A percentile compares a stretch with the other conserved stretches of the same genome.
These are phyloP conservation scores for Gallinago stenura DNA, from an alignment of 2,797 vertebrate species.

Conservation along the genomic window DNA sequence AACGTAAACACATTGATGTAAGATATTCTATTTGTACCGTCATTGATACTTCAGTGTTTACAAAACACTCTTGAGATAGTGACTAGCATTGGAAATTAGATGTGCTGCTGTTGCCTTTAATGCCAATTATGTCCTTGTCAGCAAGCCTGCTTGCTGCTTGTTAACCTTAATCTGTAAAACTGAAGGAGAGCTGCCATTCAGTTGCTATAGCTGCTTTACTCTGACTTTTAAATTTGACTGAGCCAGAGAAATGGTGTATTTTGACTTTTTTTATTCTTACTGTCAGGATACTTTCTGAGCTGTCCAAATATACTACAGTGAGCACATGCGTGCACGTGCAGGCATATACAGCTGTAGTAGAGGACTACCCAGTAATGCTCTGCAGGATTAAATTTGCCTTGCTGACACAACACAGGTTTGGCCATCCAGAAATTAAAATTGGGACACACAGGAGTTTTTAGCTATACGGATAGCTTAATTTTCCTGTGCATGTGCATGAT, in stretches of 20 bases:
- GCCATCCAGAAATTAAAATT: slow-evolving; percentile 18
- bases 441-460: neutral
- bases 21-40: neutral
- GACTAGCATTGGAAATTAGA: neutral
- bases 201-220: neutral
- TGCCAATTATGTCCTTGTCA: neutral
- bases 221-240: neutral
- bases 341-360: neutral
- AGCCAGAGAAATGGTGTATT: neutral
- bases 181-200: neutral
- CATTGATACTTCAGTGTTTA: neutral
- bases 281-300: neutral
- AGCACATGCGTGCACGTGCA: rapidly evolving
- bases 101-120: neutral
- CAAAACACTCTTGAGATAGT: neutral
- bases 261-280: neutral
- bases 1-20: neutral
- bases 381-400: neutral
- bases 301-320: neutral
- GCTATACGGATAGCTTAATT: slow-evolving; percentile 8
- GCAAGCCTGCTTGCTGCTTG: neutral
- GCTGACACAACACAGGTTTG: neutral
- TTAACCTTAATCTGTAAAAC: neutral
- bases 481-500: neutral
- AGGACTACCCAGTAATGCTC: neutral